These are phyloP conservation scores for Tenthredo livida DNA, from an alignment of 2,888 invertebrate genomes.

Conservation along the genomic window DNA sequence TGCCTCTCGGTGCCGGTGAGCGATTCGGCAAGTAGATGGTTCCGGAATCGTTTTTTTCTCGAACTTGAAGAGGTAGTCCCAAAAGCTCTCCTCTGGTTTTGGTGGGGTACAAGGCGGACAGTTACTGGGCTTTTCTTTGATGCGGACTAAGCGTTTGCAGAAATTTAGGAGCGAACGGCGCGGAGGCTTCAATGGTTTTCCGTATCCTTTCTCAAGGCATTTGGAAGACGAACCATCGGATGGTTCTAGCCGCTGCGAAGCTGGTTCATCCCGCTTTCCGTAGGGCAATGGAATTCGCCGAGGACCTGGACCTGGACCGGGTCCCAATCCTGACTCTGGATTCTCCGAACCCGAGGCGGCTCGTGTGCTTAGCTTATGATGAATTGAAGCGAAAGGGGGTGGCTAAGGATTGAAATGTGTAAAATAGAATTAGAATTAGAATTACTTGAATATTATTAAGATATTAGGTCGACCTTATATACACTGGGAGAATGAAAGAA, in stretches of 20 bases:
- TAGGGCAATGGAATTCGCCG: background rate
- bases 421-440: background rate
- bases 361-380: constrained; percentile 15
- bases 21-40: constrained; percentile 54
- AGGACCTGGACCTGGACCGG: constrained; percentile 15
- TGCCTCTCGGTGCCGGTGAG: constrained; percentile 7
- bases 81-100: constrained; percentile 55
- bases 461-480: no score
- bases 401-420: background rate
- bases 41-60: constrained; percentile 45
- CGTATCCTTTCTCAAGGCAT: constrained; percentile 45
- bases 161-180: constrained; percentile 46
- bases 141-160: constrained; percentile 55
- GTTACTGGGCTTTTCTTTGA: constrained; percentile 48
- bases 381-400: background rate
- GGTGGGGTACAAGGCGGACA: constrained; percentile 6
- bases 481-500: no score
- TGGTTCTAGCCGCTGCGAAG: background rate
- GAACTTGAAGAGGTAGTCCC: constrained; percentile 58
- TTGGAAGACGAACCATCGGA: constrained; percentile 51
- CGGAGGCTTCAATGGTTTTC: constrained; percentile 40
- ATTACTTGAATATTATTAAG: background rate
- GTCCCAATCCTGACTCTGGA: constrained; percentile 10
- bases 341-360: constrained; percentile 12
- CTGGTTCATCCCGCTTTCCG: background rate